Evolutionary conservation across 2,888 invertebrate species (phyloP).

Genomic region (Leucoma salicis): DNA sequence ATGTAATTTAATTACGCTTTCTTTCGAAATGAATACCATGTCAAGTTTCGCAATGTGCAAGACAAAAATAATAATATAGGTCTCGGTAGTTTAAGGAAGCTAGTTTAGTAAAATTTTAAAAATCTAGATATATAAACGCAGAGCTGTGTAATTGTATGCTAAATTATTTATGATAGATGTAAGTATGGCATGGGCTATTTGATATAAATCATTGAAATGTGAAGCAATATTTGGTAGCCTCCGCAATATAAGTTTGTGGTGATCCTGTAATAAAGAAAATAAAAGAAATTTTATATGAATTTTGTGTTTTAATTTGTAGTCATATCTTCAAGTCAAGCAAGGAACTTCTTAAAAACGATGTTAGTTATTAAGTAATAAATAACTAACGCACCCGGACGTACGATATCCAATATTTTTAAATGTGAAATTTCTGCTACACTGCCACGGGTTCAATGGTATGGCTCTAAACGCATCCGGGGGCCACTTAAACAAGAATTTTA

Average conservation of each 20-base stretch:
- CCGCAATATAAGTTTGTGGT: slow-evolving; percentile 45
- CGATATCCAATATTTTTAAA: too few species aligned
- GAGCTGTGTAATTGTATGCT: slow-evolving; percentile 66
- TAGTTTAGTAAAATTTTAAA: slow-evolving; percentile 31
- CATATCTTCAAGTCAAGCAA: too few species aligned
- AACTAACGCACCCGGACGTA: too few species aligned
- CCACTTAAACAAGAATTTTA: too few species aligned
- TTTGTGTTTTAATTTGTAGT: slow-evolving; percentile 21
- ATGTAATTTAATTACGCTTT: background rate
- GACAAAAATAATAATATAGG: slow-evolving; percentile 27
- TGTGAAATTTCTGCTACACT: too few species aligned
- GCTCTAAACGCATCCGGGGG: too few species aligned
- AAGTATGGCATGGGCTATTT: slow-evolving; percentile 53
- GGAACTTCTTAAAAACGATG: too few species aligned
- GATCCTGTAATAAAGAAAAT: slow-evolving; percentile 62
- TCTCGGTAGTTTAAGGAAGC: slow-evolving; percentile 36
- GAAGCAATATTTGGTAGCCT: slow-evolving; percentile 49
- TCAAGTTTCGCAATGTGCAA: slow-evolving; percentile 25
- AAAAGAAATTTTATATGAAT: slow-evolving; percentile 56
- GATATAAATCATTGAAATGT: slow-evolving; percentile 38
- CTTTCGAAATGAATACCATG: background rate
- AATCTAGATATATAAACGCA: slow-evolving; percentile 35
- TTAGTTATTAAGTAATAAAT: too few species aligned
- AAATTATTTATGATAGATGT: slow-evolving; percentile 73
- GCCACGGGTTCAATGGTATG: too few species aligned